phyloP scores from a whole-genome alignment of 1,140 invertebrate species.

The Lordiphosa mommai region DNA sequence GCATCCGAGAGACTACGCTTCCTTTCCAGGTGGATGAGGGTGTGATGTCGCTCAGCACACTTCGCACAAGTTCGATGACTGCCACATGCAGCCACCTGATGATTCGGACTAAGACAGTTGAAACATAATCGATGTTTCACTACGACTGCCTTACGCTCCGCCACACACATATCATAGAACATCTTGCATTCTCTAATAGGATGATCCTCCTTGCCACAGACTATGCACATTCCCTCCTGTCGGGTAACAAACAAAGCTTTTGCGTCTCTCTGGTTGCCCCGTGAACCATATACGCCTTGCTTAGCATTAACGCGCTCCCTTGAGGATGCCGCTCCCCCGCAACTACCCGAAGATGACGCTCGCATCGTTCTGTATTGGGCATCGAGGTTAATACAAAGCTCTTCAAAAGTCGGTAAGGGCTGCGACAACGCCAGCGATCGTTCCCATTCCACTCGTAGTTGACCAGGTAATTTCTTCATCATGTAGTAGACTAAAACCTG shows the following conservation, averaged over 20 bases:
- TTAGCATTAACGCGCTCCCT: not conserved
- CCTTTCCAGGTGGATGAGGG: too few relatives aligned
- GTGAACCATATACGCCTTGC: not conserved
- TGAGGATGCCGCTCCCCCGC: too few relatives aligned
- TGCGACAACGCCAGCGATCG: not conserved
- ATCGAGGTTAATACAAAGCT: not conserved
- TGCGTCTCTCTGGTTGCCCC: not conserved
- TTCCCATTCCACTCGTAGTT: not conserved
- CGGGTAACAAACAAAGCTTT: not conserved
- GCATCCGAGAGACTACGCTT: too few relatives aligned
- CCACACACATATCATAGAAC: too few relatives aligned
- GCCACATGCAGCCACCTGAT: too few relatives aligned
- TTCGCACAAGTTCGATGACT: too few relatives aligned
- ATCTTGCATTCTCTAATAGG: too few relatives aligned
- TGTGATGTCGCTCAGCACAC: too few relatives aligned
- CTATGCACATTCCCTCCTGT: not conserved
- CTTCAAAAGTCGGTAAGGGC: not conserved
- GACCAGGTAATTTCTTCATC: not conserved
- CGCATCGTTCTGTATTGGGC: not conserved
- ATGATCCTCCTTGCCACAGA: too few relatives aligned
- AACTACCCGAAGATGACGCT: not conserved
- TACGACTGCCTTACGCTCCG: too few relatives aligned
- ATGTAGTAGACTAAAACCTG: not conserved
- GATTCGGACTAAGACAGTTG: too few relatives aligned
- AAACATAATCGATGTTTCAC: too few relatives aligned